Conservation (phyloP, 2,797 vertebrate genomes). For the Scolopax rusticola region DNA sequence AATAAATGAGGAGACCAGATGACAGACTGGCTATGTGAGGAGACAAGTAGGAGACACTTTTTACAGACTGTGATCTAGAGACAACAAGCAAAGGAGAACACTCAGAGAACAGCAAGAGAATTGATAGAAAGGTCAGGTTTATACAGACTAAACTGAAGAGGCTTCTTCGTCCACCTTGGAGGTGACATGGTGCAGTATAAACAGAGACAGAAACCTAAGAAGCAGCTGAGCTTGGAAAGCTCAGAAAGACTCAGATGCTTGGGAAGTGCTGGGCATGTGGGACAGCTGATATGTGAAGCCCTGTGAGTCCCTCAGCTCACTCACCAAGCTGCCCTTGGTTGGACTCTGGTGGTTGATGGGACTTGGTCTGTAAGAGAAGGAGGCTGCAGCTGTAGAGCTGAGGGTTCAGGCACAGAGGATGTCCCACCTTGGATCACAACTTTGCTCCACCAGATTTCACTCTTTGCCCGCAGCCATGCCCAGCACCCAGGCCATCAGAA, state of each 20-base stretch:
- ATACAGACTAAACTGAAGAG: neutral
- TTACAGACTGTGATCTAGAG: neutral
- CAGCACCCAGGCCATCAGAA: neutral
- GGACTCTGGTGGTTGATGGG: neutral
- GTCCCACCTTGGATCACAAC: neutral
- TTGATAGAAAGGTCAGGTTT: neutral
- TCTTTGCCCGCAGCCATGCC: neutral
- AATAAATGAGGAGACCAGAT: neutral
- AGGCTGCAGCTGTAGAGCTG: neutral
- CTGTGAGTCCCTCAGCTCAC: accelerated
- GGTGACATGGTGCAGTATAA: neutral
- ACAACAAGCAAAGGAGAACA: neutral
- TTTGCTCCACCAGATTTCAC: neutral
- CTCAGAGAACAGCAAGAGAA: neutral
- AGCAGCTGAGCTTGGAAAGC: neutral
- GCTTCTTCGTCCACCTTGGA: neutral
- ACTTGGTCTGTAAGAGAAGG: neutral
- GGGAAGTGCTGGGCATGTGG: neutral
- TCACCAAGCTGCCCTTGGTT: neutral
- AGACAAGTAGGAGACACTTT: neutral
- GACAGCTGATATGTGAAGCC: neutral
- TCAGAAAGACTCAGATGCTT: neutral
- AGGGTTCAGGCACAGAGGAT: neutral
- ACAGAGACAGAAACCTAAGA: neutral
- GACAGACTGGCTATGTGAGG: neutral